phyloP scores from a whole-genome alignment of 2,797 vertebrate genomes.

The Somateria mollissima region DNA sequence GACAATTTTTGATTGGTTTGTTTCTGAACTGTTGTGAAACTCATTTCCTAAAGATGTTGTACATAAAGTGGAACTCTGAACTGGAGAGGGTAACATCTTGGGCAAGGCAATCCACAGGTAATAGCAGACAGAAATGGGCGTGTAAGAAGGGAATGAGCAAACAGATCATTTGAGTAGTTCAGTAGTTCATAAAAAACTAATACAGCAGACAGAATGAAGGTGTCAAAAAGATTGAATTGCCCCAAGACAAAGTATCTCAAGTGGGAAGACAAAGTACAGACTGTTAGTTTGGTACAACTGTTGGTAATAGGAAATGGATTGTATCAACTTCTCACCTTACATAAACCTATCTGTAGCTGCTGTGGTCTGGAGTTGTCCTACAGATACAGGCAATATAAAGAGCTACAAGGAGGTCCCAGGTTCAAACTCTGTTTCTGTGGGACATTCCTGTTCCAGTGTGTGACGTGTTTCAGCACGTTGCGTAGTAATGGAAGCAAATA shows the following conservation, averaged over 20 bases:
- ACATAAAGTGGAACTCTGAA: neutral
- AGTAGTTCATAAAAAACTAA: too few species aligned
- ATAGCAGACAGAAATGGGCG: neutral
- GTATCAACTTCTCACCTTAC: neutral
- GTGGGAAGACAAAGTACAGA: neutral
- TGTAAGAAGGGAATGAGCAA: neutral
- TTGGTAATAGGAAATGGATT: neutral
- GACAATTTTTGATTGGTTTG: neutral
- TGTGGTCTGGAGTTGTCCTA: neutral
- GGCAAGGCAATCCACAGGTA: neutral
- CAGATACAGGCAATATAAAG: accelerated
- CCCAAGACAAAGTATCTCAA: neutral
- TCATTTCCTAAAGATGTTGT: neutral
- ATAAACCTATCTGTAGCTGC: neutral
- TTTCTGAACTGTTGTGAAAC: neutral
- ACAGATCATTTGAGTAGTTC: too few species aligned
- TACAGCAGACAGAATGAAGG: neutral
- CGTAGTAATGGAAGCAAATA: neutral
- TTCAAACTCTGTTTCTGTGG: neutral
- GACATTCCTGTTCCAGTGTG: neutral
- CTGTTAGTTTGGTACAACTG: neutral
- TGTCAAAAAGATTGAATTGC: neutral
- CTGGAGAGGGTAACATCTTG: neutral
- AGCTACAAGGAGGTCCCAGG: neutral
- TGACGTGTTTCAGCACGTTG: neutral